phyloP scores from a whole-genome alignment of 1,140 invertebrate species.

The Pseudobourletiella spinata region DNA sequence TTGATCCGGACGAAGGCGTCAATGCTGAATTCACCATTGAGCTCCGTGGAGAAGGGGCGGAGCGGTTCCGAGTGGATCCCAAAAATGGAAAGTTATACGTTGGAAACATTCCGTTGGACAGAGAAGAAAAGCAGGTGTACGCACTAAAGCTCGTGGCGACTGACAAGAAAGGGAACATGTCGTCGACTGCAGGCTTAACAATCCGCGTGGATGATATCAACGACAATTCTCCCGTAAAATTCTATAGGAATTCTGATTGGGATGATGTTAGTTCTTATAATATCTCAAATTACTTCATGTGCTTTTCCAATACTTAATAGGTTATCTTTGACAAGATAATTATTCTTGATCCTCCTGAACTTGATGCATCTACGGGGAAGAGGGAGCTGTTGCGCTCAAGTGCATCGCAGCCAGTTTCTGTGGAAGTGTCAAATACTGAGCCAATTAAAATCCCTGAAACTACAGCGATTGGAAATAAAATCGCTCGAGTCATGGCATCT shows the following conservation, averaged over 20 bases:
- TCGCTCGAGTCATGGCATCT: slow-evolving; percentile 43
- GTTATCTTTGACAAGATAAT: slow-evolving; percentile 23
- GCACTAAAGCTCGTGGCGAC: slow-evolving; percentile 60
- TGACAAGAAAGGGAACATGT: slow-evolving; percentile 45
- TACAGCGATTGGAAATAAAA: slow-evolving; percentile 42
- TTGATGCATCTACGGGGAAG: slow-evolving; percentile 26
- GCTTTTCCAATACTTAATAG: no score
- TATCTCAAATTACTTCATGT: no score
- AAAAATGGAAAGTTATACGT: slow-evolving; percentile 56
- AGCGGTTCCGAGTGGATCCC: slow-evolving; percentile 64
- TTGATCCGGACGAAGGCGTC: slow-evolving; percentile 65
- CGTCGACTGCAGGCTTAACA: slow-evolving; percentile 55
- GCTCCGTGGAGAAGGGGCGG: slow-evolving; percentile 61
- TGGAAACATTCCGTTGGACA: slow-evolving; percentile 50
- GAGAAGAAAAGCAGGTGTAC: slow-evolving; percentile 62
- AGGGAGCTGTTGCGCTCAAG: slow-evolving; percentile 28
- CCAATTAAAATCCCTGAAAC: slow-evolving; percentile 44
- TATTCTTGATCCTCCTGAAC: slow-evolving; percentile 30
- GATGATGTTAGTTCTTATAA: no score
- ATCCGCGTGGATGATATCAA: slow-evolving; percentile 70
- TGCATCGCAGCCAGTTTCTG: slow-evolving; percentile 32
- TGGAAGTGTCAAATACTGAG: slow-evolving; percentile 39
- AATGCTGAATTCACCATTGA: slow-evolving; percentile 65
- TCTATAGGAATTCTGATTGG: no score
- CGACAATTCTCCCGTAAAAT: slow-evolving; percentile 60